These are phyloP conservation scores for Pasiphila rectangulata DNA, from an alignment of 2,888 invertebrate genomes.

Conservation along the genomic window DNA sequence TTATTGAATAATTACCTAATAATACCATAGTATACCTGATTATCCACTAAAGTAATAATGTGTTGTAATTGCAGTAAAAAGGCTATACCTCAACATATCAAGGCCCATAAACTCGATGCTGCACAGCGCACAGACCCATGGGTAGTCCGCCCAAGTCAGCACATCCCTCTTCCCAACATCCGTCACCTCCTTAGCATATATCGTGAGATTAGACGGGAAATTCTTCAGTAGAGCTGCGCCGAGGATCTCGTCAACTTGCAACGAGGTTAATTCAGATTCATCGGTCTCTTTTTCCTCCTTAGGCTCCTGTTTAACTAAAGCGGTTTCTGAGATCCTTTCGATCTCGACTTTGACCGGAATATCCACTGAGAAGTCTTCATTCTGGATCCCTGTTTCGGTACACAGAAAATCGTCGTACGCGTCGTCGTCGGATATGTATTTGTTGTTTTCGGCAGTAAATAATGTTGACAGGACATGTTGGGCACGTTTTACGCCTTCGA, in stretches of 20 bases:
- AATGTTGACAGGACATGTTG: constrained; percentile 50
- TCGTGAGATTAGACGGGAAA: constrained; percentile 48
- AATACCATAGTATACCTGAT: no score
- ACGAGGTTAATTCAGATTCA: constrained; percentile 23
- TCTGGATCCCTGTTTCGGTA: constrained; percentile 32
- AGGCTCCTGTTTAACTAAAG: constrained; percentile 54
- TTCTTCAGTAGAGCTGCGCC: constrained; percentile 57
- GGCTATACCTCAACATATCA: constrained; percentile 62
- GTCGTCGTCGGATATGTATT: constrained; percentile 55
- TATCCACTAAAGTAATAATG: no score
- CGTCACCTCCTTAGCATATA: constrained; percentile 61
- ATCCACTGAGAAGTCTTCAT: no score
- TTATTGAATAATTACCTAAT: no score
- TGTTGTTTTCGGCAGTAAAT: constrained; percentile 40
- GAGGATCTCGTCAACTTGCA: constrained; percentile 61
- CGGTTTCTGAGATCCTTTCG: constrained; percentile 1
- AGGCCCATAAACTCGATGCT: constrained; percentile 64
- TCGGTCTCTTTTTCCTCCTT: constrained; percentile 51
- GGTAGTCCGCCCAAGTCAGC: constrained; percentile 64
- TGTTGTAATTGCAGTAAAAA: no score
- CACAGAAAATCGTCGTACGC: constrained; percentile 50
- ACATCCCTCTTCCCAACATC: constrained; percentile 48
- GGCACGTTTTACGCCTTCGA: constrained; percentile 53
- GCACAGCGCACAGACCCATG: constrained; percentile 66
- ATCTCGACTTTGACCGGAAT: constrained; percentile 39